phyloP scores from a whole-genome alignment of 2,888 invertebrate species.

The Thera britannica region DNA sequence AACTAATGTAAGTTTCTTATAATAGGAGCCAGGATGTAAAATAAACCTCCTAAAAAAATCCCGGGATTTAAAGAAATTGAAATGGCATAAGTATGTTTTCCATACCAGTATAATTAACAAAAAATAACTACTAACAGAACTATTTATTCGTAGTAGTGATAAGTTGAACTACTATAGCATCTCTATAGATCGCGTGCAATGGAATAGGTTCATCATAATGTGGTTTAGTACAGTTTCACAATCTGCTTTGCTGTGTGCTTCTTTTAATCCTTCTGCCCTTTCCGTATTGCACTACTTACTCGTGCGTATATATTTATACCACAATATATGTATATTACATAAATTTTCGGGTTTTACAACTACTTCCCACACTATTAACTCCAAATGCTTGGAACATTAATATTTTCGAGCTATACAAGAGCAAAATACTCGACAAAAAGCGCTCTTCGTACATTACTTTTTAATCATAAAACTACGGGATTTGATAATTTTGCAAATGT shows the following conservation, averaged over 20 bases:
- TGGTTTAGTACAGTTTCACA: constrained; percentile 43
- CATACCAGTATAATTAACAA: no score
- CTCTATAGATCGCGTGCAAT: neutral
- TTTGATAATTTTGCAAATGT: neutral
- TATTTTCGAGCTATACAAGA: neutral
- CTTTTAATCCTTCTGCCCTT: constrained; percentile 26
- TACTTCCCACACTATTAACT: neutral
- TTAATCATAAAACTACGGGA: constrained; percentile 21
- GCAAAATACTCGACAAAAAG: neutral
- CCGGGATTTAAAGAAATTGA: no score
- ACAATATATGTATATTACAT: neutral
- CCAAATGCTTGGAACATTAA: neutral
- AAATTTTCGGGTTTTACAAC: constrained; percentile 2
- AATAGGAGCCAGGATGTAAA: no score
- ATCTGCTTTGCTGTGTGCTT: constrained; percentile 47
- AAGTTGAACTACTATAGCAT: neutral
- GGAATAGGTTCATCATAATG: neutral
- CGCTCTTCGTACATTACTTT: constrained; percentile 7
- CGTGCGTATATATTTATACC: neutral
- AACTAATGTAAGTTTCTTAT: no score
- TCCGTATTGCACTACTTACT: neutral
- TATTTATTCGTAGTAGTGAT: neutral
- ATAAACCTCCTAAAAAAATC: no score
- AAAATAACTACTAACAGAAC: no score
- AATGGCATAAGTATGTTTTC: no score